These are phyloP conservation scores for Cantharis lateralis DNA, from an alignment of 2,888 invertebrate genomes.

Conservation along the genomic window DNA sequence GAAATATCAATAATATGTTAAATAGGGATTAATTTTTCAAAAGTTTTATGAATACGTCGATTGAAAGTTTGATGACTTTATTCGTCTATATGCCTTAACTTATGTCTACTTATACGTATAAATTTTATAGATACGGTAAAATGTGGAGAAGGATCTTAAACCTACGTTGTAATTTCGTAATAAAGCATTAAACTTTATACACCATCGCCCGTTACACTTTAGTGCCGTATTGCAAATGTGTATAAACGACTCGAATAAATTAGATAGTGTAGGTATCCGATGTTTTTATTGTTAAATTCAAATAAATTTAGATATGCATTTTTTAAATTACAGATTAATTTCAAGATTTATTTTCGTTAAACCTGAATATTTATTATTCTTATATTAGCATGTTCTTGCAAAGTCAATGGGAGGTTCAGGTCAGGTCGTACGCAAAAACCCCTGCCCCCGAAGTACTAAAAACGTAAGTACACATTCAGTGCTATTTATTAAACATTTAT, in stretches of 20 bases:
- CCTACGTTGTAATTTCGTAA: constrained; percentile 26
- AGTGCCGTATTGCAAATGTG: constrained; percentile 13
- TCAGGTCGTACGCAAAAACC: no score
- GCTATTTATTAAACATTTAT: no score
- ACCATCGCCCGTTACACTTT: constrained; percentile 24
- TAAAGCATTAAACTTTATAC: constrained; percentile 29
- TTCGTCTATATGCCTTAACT: neutral
- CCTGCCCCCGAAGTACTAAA: no score
- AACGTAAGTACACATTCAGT: no score
- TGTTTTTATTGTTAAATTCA: neutral
- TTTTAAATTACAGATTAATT: neutral
- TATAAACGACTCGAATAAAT: constrained; percentile 13
- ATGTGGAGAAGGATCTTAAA: constrained; percentile 28
- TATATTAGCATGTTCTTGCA: no score
- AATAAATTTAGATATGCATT: neutral
- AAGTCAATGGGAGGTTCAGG: no score
- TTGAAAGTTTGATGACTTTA: neutral
- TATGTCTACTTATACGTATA: constrained; percentile 15
- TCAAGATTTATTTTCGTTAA: neutral
- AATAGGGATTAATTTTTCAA: neutral
- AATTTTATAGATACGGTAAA: constrained; percentile 27
- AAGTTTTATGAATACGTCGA: neutral
- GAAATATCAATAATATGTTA: neutral
- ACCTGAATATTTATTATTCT: neutral
- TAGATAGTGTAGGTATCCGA: constrained; percentile 1